Evolutionary conservation across 2,888 invertebrate species (phyloP), one percentile per base, ranked within the genome.

Genomic region (Hirtodrosophila trivittata): DNA sequence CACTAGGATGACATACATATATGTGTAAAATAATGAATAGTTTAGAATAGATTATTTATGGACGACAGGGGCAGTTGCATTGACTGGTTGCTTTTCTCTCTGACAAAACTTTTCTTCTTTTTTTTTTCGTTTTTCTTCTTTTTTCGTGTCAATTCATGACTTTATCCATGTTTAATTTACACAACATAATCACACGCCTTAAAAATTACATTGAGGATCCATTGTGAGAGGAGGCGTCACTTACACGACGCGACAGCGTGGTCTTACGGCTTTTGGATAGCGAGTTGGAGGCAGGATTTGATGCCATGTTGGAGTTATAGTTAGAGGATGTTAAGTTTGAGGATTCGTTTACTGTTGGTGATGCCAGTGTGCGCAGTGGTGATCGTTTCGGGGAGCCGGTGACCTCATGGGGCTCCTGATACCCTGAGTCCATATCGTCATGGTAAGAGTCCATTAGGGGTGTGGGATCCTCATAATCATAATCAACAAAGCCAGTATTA

Each of bases 271-370:
- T 92, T 0, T 93, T 73, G 16, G 82, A 89, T 0, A 93, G 92
- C 5, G 88, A 38, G 7, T 85, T 92, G 1, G 72, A 55, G 39
- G 66, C 67, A 39, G 62, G 56, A 10, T 71, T 75, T 16, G 67
- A 50, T n/a, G 74, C 77, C 49, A 59, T 52, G 12, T 60, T 65
- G 10, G 93, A 93, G 82, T 93, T 92, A 21, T 95, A 92, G 87
- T 96, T 96, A 38, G 96, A 95, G 6, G 96, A 5, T 5, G 62
- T 9, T 8, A 89, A 87, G 87, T 96, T 96, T 0, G 96, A 95
- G 81, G 96, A 94, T 86, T 96, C 96, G 78, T 96, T 95, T 74
- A 95, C 92, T 0, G 95, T 95, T 0, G 96, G 96, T 0, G 96
- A 95, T 0, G 96, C 95, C 14, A 94, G 90, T 0, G 95, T 95